phyloP scores from a whole-genome alignment of 2,888 invertebrate genomes.

The Andrena bicolor region DNA sequence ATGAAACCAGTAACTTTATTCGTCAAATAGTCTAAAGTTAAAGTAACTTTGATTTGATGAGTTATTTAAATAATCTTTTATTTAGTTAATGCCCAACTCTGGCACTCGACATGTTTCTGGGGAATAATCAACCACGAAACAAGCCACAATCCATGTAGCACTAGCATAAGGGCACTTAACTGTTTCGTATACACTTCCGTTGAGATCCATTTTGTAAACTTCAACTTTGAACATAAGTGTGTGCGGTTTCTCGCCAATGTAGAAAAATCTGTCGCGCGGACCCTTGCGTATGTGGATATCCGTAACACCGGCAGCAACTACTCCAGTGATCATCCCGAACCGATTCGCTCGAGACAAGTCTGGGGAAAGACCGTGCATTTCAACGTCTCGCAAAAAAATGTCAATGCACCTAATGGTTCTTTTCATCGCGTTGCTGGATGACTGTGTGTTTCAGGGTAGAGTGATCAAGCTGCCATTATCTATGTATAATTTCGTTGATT shows the following conservation, averaged over 20 bases:
- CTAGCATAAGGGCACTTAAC: constrained; percentile 50
- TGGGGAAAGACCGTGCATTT: constrained; percentile 41
- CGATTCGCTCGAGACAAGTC: constrained; percentile 72
- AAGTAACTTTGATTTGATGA: too few species aligned
- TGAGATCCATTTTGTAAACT: constrained; percentile 71
- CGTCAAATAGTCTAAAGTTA: too few species aligned
- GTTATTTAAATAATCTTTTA: too few species aligned
- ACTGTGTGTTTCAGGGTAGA: constrained; percentile 2
- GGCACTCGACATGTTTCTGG: too few species aligned
- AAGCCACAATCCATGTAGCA: too few species aligned
- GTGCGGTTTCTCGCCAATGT: constrained; percentile 68
- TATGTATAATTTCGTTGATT: constrained; percentile 46
- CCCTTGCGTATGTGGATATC: constrained; percentile 66
- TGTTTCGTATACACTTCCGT: constrained; percentile 61
- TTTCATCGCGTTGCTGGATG: background rate
- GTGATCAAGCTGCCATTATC: constrained; percentile 44
- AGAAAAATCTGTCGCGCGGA: constrained; percentile 61
- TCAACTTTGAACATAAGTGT: constrained; percentile 77
- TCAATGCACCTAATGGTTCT: background rate
- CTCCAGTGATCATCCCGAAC: constrained; percentile 78
- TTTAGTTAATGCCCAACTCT: too few species aligned
- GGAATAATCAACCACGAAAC: too few species aligned
- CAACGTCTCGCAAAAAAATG: constrained; percentile 5
- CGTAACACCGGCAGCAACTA: constrained; percentile 66
- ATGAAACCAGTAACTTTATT: too few species aligned